These are phyloP conservation scores for Rhodeus uyekii DNA, from an alignment of 2,797 vertebrate genomes.

Conservation along the genomic window DNA sequence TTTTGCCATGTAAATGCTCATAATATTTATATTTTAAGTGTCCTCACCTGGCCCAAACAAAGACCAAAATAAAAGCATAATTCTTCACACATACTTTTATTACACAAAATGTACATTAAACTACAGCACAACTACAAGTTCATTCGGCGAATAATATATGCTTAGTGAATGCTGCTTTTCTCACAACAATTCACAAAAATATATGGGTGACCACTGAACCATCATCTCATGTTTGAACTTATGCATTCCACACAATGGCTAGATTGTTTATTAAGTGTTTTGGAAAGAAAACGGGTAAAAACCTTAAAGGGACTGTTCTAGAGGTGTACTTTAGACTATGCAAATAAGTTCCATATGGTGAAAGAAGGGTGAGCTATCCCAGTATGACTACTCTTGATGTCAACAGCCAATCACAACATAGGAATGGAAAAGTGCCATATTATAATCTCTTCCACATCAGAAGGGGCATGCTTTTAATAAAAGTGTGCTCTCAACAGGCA, in stretches of 20 bases:
- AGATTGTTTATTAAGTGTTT: conserved; percentile 7
- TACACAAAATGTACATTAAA: neutral
- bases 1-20: neutral
- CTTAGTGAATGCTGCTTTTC: neutral
- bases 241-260: neutral
- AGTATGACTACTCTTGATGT: neutral
- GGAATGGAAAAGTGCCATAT: neutral
- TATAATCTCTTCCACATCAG: conserved; percentile 15
- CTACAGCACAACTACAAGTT: neutral
- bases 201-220: neutral
- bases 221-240: conserved; percentile 9
- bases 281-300: neutral
- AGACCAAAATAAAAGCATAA: neutral
- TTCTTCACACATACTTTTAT: neutral
- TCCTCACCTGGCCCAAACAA: conserved; percentile 4
- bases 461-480: conserved; percentile 17
- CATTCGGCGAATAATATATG: neutral
- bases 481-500: neutral
- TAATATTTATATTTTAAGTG: conserved; percentile 11
- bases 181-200: neutral
- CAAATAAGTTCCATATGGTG: conserved; percentile 13
- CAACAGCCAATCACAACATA: conserved; percentile 5
- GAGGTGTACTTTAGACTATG: neutral
- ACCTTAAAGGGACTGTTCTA: neutral
- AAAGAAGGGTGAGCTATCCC: neutral